Evolutionary conservation across 2,888 invertebrate genomes (phyloP).

Genomic region (Idaea straminata): DNA sequence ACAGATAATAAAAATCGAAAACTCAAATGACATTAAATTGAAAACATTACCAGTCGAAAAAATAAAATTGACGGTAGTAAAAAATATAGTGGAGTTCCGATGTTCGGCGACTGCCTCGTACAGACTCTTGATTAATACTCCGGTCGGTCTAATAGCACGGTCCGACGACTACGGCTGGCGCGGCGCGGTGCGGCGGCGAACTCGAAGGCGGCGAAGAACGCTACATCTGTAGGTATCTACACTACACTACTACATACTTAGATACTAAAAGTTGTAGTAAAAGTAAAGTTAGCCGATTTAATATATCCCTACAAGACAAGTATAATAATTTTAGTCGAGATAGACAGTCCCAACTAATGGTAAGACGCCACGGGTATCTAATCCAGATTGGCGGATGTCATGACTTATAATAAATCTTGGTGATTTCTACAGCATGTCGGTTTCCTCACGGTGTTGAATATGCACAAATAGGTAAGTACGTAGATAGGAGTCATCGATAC

Average conservation of each 20-base stretch:
- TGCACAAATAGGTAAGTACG: no score
- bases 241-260: background rate
- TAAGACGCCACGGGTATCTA: no score
- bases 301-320: background rate
- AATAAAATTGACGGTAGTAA: background rate
- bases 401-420: no score
- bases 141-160: conserved; percentile 21
- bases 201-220: background rate
- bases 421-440: no score
- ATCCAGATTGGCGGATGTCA: no score
- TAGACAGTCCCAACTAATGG: no score
- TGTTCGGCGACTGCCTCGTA: conserved; percentile 41
- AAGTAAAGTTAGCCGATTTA: background rate
- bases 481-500: no score
- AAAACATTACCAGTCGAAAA: conserved; percentile 32
- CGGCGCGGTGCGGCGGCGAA: conserved; percentile 4
- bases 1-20: conserved; percentile 19
- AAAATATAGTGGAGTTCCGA: background rate
- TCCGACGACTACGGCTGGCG: conserved; percentile 15
- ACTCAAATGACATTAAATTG: conserved; percentile 20
- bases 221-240: background rate
- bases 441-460: no score
- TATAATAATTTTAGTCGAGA: no score
- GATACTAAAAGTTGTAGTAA: background rate
- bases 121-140: conserved; percentile 50